Conservation (phyloP, 2,797 vertebrate species). For the Cyclura pinguis region DNA sequence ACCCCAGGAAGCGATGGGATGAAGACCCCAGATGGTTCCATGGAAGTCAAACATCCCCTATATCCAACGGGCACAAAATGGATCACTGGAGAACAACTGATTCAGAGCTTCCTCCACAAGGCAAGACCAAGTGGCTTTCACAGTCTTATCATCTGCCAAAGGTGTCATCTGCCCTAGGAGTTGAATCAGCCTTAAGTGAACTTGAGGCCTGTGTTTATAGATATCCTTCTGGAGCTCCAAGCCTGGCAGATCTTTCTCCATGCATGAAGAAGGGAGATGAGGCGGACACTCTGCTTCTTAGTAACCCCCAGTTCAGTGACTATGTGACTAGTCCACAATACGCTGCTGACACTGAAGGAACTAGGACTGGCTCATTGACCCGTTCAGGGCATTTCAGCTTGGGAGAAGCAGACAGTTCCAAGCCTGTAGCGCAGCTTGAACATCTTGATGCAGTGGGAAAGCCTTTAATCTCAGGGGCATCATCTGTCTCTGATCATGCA, state of each 20-base stretch:
- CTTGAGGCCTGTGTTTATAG: background rate
- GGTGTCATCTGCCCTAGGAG: background rate
- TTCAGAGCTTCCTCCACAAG: slow-evolving; percentile 7
- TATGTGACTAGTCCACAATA: background rate
- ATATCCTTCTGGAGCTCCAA: slow-evolving; percentile 16
- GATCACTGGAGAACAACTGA: slow-evolving; percentile 12
- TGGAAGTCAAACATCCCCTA: slow-evolving; percentile 38
- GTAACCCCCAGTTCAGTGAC: background rate
- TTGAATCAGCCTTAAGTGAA: background rate
- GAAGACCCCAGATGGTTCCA: slow-evolving; percentile 45
- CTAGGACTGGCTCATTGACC: background rate
- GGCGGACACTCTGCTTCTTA: slow-evolving; percentile 20
- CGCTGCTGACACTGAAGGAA: slow-evolving; percentile 47
- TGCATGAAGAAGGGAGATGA: slow-evolving; percentile 2
- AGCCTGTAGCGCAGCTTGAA: background rate
- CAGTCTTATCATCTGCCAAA: slow-evolving; percentile 42
- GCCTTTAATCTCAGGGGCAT: background rate
- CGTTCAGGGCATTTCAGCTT: slow-evolving; percentile 36
- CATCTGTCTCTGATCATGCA: accelerated
- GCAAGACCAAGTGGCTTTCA: slow-evolving; percentile 34
- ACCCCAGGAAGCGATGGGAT: background rate
- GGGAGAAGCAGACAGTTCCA: background rate
- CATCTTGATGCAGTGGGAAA: slow-evolving; percentile 13
- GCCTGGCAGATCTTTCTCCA: background rate
- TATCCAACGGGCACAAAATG: slow-evolving; percentile 45